Evolutionary conservation across 2,888 invertebrate species (phyloP).

Genomic region (Drosophila falleni): DNA sequence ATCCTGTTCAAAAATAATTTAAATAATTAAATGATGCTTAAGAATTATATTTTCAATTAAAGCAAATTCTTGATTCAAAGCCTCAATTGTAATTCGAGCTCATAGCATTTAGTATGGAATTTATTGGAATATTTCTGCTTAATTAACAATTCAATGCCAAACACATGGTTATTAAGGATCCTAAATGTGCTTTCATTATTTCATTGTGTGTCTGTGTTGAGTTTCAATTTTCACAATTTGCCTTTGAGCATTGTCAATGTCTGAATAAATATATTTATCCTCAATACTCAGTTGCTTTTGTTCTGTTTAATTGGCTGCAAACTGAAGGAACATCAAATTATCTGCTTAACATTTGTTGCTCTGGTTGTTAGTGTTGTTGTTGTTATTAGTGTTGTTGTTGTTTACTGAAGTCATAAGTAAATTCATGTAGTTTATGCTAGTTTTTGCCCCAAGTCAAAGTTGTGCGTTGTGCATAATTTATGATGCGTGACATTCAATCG

Average conservation of each 20-base stretch:
- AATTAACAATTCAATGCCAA: conserved; percentile 1
- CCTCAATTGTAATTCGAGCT: not conserved
- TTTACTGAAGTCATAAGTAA: conserved; percentile 20
- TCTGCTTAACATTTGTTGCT: conserved; percentile 27
- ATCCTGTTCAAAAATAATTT: not conserved
- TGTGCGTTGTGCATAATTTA: conserved; percentile 80
- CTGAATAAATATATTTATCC: not conserved
- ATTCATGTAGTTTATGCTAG: conserved; percentile 55
- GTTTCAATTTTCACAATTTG: conserved; percentile 6
- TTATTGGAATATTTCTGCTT: not conserved
- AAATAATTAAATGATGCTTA: not conserved
- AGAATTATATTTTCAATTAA: not conserved
- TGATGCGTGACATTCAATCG: conserved; percentile 82
- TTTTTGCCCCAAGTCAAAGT: conserved; percentile 69
- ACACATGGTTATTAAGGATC: conserved; percentile 1
- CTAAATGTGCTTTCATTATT: conserved; percentile 6
- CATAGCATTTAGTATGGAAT: not conserved
- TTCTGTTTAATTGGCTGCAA: conserved; percentile 35
- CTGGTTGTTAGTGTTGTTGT: conserved; percentile 13
- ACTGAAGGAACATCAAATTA: conserved; percentile 48
- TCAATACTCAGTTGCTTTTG: conserved; percentile 9
- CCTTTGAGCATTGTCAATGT: conserved; percentile 3
- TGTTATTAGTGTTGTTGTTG: conserved; percentile 13
- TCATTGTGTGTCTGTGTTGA: conserved; percentile 1
- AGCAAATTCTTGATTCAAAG: not conserved